Evolutionary conservation across 2,888 invertebrate genomes (phyloP), one percentile per base, ranked within the genome.

Genomic region (Dusona sp.): DNA sequence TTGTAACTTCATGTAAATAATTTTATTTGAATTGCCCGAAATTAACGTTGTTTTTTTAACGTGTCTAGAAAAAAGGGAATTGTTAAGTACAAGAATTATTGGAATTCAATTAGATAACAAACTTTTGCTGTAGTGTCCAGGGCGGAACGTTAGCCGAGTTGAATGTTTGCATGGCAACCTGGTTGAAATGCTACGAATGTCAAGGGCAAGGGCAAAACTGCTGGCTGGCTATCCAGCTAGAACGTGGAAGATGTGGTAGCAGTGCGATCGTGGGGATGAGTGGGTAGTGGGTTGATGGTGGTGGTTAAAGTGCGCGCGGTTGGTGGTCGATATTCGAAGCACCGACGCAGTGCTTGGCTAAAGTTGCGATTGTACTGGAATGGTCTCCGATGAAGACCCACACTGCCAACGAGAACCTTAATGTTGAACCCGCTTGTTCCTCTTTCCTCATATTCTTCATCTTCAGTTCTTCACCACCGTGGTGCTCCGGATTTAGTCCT

Each of bases 201-300:
- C 91, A 91, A 91, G 91, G 92, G 88, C 92, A 91, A 90, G 87
- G 88, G 88, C 87, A 86, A 86, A 86, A 73, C 72, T 83, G 68
- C 67, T 70, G 68, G 74, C 65, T 77, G 86, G 81, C 38, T 70
- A 48, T 73, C 65, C 29, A 36, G 75, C 48, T 22, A 65, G 72
- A 75, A 75, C 75, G 72, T 65, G 67, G 73, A 79, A 57, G 57
- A 42, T 64, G 67, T 48, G 77, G 51, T 79, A 67, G n/a, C 73
- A 65, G 29, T 77, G 83, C 42, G 75, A 80, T 83, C 29, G 61
- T 57, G 16, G 54, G 19, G 48, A 67, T 36, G 38, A 73, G 61
- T 65, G 67, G 77, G 54, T 79, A 42, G 78, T 4, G 51, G 38
- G 79, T 82, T 79, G 83, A 77, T 72, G 54, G 75, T 74, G 79